Evolutionary conservation across 2,113 vertebrate species (phyloP).

Genomic region (Excalfactoria chinensis): DNA sequence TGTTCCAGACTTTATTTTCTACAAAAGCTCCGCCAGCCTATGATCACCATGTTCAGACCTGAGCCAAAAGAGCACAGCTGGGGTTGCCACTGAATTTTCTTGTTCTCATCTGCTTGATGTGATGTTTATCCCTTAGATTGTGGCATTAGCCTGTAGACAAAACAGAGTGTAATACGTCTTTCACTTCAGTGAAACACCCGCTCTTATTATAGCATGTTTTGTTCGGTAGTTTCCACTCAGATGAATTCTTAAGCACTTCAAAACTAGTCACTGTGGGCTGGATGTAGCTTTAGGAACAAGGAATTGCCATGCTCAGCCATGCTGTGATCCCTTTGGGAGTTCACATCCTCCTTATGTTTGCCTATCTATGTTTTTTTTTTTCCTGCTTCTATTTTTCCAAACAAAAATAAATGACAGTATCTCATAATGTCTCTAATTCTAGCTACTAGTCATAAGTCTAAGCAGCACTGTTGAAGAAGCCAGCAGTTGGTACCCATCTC

Average conservation of each 20-base stretch:
- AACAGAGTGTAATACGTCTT: background rate
- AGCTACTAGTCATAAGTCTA: background rate
- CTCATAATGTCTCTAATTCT: background rate
- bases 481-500: background rate
- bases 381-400: background rate
- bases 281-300: background rate
- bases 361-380: background rate
- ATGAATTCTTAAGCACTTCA: background rate
- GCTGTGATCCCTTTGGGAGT: background rate
- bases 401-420: background rate
- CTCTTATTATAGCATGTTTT: background rate
- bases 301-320: background rate
- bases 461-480: background rate
- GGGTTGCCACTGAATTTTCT: constrained; percentile 16
- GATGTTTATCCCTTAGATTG: background rate
- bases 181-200: background rate
- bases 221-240: constrained; percentile 1
- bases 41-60: background rate
- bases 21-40: constrained; percentile 36
- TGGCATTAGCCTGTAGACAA: background rate
- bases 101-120: constrained; percentile 12
- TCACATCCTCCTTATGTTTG: background rate
- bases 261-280: background rate
- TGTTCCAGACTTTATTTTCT: constrained; percentile 57
- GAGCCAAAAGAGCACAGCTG: constrained; percentile 65